These are phyloP conservation scores for Chrysolina americana DNA, from an alignment of 2,888 invertebrate genomes.

Conservation along the genomic window DNA sequence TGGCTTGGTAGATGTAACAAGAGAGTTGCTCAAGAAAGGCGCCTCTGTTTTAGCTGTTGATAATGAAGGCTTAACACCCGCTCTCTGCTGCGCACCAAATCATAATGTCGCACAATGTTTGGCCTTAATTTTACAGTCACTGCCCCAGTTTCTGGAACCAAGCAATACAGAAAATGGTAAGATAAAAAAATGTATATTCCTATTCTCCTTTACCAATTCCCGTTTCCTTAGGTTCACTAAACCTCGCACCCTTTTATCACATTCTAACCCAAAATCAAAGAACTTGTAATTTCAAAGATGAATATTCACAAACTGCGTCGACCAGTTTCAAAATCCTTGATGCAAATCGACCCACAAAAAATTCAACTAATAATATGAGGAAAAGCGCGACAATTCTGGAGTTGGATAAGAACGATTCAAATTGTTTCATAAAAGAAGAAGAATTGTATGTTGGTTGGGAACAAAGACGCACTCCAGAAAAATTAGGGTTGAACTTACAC, in stretches of 20 bases:
- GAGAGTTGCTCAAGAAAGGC: slow-evolving; percentile 73
- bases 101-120: slow-evolving; percentile 76
- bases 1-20: slow-evolving; percentile 75
- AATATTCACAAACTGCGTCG: slow-evolving; percentile 24
- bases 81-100: slow-evolving; percentile 76
- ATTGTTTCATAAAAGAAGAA: slow-evolving; percentile 40
- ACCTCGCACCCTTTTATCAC: slow-evolving; percentile 32
- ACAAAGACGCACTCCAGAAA: slow-evolving; percentile 24
- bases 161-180: slow-evolving; percentile 47
- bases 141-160: slow-evolving; percentile 47
- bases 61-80: slow-evolving; percentile 75
- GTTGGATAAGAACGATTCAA: slow-evolving; percentile 10
- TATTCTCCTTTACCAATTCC: background rate
- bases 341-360: background rate
- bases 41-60: slow-evolving; percentile 74
- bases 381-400: slow-evolving; percentile 14
- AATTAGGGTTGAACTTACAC: slow-evolving; percentile 57
- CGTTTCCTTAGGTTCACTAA: slow-evolving; percentile 35
- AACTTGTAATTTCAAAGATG: slow-evolving; percentile 21
- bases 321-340: background rate
- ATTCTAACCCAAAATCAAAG: slow-evolving; percentile 29
- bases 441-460: slow-evolving; percentile 33
- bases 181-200: slow-evolving; percentile 27
- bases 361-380: background rate
- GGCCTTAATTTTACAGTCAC: slow-evolving; percentile 70